Conservation (phyloP, 2,797 vertebrate species). For the Strix occidentalis region DNA sequence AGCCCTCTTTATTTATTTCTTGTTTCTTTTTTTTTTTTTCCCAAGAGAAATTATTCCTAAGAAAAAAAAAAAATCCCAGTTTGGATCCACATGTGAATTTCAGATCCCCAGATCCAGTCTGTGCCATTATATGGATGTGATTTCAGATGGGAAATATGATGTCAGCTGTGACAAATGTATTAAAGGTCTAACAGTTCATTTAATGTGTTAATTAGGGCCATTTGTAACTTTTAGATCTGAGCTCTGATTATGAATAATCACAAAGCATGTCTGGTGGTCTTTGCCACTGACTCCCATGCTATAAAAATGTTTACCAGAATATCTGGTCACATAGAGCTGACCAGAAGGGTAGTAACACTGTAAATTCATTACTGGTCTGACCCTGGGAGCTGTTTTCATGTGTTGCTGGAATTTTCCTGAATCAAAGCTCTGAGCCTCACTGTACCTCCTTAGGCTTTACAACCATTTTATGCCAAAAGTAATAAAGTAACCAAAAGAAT, state of each 20-base stretch:
- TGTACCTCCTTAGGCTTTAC: neutral
- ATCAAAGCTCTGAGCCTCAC: neutral
- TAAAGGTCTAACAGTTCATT: neutral
- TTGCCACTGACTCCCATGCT: neutral
- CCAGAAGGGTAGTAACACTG: neutral
- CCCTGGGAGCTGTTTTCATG: neutral
- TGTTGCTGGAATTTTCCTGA: neutral
- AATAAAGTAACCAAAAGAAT: neutral
- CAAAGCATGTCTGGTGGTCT: neutral
- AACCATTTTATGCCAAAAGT: neutral
- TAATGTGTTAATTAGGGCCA: neutral
- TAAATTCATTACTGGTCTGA: neutral
- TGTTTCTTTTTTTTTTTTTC: no score
- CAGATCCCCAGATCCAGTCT: neutral
- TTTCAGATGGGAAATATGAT: neutral
- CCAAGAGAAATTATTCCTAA: neutral
- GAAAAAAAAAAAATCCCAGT: neutral
- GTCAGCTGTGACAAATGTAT: neutral
- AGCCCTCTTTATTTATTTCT: neutral
- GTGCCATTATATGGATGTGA: neutral
- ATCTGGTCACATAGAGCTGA: neutral
- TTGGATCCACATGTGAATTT: neutral
- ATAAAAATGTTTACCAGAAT: neutral
- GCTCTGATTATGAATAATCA: neutral
- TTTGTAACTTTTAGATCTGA: neutral